These are phyloP conservation scores for Dipodomys merriami DNA, from an alignment of 2,113 vertebrate species.

Conservation along the genomic window DNA sequence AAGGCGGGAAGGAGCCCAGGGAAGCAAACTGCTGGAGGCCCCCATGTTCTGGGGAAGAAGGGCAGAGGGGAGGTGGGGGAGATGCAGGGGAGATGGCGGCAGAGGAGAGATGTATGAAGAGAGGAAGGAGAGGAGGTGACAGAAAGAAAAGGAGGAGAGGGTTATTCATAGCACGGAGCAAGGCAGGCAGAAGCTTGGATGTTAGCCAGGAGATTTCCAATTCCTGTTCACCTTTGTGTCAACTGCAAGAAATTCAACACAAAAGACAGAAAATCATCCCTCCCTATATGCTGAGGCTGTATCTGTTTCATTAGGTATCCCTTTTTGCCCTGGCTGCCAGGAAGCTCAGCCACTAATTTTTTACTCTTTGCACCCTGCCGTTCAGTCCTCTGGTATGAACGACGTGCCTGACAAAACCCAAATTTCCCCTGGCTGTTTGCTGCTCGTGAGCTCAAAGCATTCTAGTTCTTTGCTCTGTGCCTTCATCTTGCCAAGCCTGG, in stretches of 20 bases:
- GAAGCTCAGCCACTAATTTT: background rate
- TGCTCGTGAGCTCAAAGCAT: background rate
- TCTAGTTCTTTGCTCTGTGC: background rate
- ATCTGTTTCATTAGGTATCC: background rate
- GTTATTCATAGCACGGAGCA: background rate
- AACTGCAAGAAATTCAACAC: background rate
- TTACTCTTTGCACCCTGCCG: no score
- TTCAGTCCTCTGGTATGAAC: background rate
- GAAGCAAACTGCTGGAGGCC: slow-evolving; percentile 62
- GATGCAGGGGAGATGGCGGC: background rate
- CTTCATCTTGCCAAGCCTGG: background rate
- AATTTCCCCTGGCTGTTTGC: background rate
- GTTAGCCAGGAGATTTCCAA: background rate
- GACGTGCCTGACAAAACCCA: background rate
- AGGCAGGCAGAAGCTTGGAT: background rate
- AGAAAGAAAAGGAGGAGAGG: slow-evolving; percentile 49
- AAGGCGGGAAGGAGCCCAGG: slow-evolving; percentile 36
- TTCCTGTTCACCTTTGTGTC: background rate
- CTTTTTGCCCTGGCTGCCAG: background rate
- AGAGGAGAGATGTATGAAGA: background rate
- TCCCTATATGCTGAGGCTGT: background rate
- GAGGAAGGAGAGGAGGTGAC: background rate
- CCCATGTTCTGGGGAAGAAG: slow-evolving; percentile 48
- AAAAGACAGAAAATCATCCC: background rate
- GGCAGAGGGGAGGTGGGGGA: background rate